A percentile compares a stretch with the other conserved stretches of the same genome.
phyloP scores from a whole-genome alignment of 2,113 vertebrate genomes.

The Plecturocebus donacophilus region DNA sequence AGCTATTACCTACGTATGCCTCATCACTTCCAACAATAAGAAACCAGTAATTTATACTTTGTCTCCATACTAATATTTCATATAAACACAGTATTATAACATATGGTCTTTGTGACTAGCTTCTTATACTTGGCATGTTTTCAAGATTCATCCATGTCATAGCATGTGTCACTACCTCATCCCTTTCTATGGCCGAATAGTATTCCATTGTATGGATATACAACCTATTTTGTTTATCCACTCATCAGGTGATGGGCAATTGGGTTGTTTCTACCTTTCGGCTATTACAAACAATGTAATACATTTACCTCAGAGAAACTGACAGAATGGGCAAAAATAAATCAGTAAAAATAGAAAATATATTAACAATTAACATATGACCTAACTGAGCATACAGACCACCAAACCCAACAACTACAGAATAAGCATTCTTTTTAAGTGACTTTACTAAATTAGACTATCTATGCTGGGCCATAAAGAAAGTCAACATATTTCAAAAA shows the following conservation, averaged over 20 bases:
- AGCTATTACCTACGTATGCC: background rate
- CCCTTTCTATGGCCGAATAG: background rate
- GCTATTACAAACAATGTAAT: background rate
- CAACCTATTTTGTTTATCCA: background rate
- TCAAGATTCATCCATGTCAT: background rate
- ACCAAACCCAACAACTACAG: background rate
- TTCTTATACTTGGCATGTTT: background rate
- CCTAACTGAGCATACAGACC: background rate
- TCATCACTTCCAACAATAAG: background rate
- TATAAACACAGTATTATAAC: background rate
- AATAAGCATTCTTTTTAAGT: background rate
- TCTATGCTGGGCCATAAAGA: background rate
- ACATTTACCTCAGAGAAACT: background rate
- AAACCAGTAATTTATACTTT: background rate
- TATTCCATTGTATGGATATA: background rate
- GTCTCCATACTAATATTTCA: background rate
- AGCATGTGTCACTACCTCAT: background rate
- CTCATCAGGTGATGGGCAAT: background rate
- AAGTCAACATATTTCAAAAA: background rate
- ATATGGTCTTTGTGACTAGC: background rate
- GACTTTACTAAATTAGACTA: background rate
- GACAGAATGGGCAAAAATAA: background rate
- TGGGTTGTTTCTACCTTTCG: background rate
- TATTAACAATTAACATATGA: background rate
- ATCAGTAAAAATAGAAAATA: background rate